Base-by-base conservation (phyloP, 2,113 vertebrate genomes). In the Sturnira hondurensis region DNA sequence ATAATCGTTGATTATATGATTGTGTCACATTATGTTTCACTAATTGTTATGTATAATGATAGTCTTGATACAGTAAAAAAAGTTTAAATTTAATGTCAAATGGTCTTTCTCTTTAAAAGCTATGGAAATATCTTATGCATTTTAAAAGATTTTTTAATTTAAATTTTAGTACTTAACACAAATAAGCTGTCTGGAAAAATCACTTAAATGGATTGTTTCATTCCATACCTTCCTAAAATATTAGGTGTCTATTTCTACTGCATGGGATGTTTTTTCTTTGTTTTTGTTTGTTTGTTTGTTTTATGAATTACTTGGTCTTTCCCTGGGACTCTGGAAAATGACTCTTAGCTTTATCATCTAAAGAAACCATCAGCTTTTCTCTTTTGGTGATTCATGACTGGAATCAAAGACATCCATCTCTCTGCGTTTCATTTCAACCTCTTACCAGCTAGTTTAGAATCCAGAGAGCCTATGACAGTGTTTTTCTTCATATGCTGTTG, bases 291-390 rank as follows among this genome's bases (percentile, higher is more conserved):
- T 63, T 67, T 65, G 61, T 65, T 74, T 86, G 65, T 36, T 71
- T 95, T 92, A 84, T 95, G 63, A 52, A 41, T 91, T 31, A 28
- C 38, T 91, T 96, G 58, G 56, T 73, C 56, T 67, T 90, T 80
- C 78, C 43, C 36, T 76, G 33, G 94, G 86, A 85, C 61, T 87
- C 43, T 61, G 17, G 20, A 90, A 89, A 82, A 77, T 78, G 26
- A 33, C 28, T 70, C 61, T 92, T 89, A 81, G 54, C 43, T 87
- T 50, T 61, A 90, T 45, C n/a, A 70, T 52, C 41, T 89, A 87
- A 95, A 84, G 47, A 86, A 78, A 83, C 74, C 33, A 65, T 68
- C 56, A 86, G 24, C 31, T 76, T 95, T 91, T 78, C 26, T 92
- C 58, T 81, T 81, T 96, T 19, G 26, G 52, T 90, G 82, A 94